Evolutionary conservation across 2,113 vertebrate genomes (phyloP).

Genomic region (Coracopsis vasa): DNA sequence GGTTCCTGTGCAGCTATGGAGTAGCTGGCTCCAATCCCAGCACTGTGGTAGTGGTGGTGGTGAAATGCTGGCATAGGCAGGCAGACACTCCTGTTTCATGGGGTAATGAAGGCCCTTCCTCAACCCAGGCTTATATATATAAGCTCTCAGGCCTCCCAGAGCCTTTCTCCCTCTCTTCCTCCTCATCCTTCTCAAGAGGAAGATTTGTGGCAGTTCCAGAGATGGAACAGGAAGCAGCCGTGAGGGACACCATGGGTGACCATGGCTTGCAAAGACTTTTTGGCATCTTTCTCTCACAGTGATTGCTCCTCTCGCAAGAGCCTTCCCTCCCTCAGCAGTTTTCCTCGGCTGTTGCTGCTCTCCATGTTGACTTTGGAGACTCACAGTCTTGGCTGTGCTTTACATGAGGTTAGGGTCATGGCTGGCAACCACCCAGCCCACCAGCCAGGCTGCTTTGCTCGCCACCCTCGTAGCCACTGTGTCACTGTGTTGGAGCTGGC

Average conservation of each 20-base stretch:
- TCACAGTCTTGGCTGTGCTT: background rate
- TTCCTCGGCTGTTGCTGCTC: background rate
- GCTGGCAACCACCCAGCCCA: background rate
- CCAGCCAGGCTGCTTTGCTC: background rate
- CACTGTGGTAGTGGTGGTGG: background rate
- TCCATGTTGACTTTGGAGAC: background rate
- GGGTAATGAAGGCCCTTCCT: accelerated
- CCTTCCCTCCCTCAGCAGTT: background rate
- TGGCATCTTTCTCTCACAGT: accelerated
- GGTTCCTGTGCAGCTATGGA: background rate
- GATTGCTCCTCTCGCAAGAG: background rate
- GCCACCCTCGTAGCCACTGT: background rate
- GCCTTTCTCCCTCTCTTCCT: background rate
- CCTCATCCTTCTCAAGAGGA: background rate
- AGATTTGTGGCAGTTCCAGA: background rate
- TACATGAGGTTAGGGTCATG: background rate
- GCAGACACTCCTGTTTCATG: accelerated
- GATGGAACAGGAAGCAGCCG: background rate
- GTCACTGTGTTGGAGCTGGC: background rate
- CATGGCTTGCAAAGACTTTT: background rate
- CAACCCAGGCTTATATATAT: background rate
- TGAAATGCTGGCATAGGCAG: background rate
- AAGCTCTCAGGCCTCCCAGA: background rate
- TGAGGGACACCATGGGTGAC: background rate
- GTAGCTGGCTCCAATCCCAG: background rate